These are phyloP conservation scores for Sebastes paucispinis DNA, from an alignment of 2,797 vertebrate genomes.

Conservation along the genomic window DNA sequence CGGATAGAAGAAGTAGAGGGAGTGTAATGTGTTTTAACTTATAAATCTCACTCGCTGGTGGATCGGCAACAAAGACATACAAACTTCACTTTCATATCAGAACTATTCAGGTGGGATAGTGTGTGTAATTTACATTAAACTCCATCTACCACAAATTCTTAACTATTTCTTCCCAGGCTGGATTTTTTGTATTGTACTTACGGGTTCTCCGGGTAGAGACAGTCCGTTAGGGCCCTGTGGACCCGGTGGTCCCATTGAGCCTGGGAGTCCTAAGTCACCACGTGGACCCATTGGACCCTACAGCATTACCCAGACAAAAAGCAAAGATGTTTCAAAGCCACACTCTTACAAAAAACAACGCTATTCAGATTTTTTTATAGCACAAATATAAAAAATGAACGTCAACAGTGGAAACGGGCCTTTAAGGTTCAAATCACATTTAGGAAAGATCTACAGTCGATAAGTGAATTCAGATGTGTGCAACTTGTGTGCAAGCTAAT, in stretches of 20 bases:
- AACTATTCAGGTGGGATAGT: neutral
- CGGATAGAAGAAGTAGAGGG: constrained; percentile 1
- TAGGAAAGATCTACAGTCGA: constrained; percentile 46
- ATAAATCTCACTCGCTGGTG: constrained; percentile 39
- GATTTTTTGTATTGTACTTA: constrained; percentile 67
- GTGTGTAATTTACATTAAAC: constrained; percentile 4
- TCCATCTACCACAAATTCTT: neutral
- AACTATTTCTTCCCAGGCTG: neutral
- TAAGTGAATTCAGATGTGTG: constrained; percentile 67
- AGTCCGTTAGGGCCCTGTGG: constrained; percentile 96
- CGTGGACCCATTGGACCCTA: constrained; percentile 91
- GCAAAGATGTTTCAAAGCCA: constrained; percentile 13
- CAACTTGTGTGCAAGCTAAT: constrained; percentile 6
- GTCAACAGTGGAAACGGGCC: neutral
- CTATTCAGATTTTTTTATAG: constrained; percentile 11
- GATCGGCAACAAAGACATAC: constrained; percentile 15
- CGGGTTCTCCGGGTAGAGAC: constrained; percentile 95
- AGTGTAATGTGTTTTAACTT: constrained; percentile 32
- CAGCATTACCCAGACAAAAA: constrained; percentile 27
- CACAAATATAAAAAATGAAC: constrained; percentile 21
- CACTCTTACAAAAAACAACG: neutral
- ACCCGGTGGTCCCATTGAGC: constrained; percentile 93
- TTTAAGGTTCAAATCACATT: constrained; percentile 23
- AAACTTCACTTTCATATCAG: constrained; percentile 18
- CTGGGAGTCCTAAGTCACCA: constrained; percentile 89